These are phyloP conservation scores for Rousettus leschenaultii DNA, from an alignment of 2,113 vertebrate species.

Conservation along the genomic window DNA sequence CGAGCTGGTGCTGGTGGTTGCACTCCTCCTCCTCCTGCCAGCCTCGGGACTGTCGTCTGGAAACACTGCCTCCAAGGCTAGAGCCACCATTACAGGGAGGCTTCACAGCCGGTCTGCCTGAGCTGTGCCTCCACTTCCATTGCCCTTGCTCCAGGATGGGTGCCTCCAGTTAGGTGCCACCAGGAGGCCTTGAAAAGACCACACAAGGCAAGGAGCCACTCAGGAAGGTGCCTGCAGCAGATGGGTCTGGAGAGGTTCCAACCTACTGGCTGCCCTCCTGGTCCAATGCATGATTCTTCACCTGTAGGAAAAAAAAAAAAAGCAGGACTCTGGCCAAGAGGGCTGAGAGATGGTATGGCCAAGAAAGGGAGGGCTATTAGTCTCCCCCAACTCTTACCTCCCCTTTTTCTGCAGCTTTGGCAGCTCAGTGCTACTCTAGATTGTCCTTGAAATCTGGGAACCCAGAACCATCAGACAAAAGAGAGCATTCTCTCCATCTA, in stretches of 20 bases:
- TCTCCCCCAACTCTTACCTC: background rate
- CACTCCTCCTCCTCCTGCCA: background rate
- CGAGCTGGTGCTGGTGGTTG: background rate
- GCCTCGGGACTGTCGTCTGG: background rate
- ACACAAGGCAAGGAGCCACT: background rate
- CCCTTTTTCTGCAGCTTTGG: background rate
- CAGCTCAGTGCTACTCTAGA: background rate
- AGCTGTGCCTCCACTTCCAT: fast-evolving
- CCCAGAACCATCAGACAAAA: background rate
- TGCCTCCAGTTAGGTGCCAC: background rate
- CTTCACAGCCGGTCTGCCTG: background rate
- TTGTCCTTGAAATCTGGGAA: background rate
- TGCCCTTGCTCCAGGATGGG: fast-evolving
- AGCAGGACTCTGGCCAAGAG: background rate
- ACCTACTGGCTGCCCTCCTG: conserved; percentile 49
- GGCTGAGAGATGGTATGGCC: background rate
- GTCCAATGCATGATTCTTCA: conserved; percentile 30
- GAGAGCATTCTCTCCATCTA: background rate
- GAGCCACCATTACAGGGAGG: fast-evolving
- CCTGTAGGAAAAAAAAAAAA: conserved; percentile 40
- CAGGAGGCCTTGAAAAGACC: background rate
- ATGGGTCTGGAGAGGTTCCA: background rate
- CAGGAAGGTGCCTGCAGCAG: fast-evolving
- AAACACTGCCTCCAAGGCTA: background rate
- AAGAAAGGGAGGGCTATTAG: background rate